Percentiles rank a stretch among this genome's conserved stretches.
Evolutionary conservation across 1,140 invertebrate genomes (phyloP).

Genomic region (Drosophila triauraria): DNA sequence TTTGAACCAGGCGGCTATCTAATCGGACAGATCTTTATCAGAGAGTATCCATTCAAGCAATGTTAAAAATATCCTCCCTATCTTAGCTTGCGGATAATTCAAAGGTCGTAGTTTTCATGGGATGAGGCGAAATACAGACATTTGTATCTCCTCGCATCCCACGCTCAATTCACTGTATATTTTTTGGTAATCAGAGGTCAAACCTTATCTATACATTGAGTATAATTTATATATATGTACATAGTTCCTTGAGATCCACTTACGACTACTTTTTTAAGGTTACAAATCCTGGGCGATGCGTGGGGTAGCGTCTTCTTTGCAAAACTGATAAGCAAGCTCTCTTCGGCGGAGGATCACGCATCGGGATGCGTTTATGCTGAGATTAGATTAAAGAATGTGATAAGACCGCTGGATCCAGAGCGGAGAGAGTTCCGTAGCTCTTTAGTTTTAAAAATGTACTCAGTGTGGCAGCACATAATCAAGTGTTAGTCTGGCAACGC

Average conservation of each 20-base stretch:
- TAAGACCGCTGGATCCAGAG: conserved; percentile 20
- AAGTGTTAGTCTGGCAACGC: conserved; percentile 21
- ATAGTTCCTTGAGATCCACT: background rate
- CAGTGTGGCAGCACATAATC: conserved; percentile 10
- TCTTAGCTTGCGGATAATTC: conserved; percentile 14
- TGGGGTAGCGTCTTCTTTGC: conserved; percentile 45
- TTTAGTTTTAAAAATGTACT: conserved; percentile 3
- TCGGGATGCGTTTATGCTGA: conserved; percentile 22
- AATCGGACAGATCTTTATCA: conserved; percentile 15
- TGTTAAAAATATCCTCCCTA: conserved; percentile 21
- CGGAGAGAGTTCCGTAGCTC: conserved; percentile 1
- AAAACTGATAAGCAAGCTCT: conserved; percentile 17
- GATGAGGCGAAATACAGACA: background rate
- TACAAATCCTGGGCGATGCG: conserved; percentile 13
- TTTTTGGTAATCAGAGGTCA: background rate
- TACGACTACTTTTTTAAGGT: conserved; percentile 6
- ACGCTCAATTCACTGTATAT: background rate
- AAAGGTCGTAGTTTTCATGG: conserved; percentile 51
- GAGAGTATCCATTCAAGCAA: background rate
- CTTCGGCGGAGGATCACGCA: conserved; percentile 2
- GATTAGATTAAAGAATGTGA: conserved; percentile 70
- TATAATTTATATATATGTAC: background rate
- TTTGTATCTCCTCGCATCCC: background rate
- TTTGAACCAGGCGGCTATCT: conserved; percentile 21
- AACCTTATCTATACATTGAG: background rate